phyloP scores from a whole-genome alignment of 2,797 vertebrate genomes.

The Schizothorax lantsangensis region DNA sequence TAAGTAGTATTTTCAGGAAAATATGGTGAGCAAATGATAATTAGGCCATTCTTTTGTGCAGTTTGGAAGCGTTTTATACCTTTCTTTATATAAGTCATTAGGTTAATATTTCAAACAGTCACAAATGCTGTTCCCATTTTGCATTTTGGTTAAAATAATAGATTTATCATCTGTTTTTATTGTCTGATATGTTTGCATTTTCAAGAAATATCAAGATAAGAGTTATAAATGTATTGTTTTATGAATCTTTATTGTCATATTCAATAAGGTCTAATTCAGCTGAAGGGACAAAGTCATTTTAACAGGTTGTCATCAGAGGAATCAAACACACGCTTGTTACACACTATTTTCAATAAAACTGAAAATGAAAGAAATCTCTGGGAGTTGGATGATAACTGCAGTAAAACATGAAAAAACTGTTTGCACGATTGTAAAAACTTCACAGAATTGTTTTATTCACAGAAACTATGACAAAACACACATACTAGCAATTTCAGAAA shows the following conservation, averaged over 20 bases:
- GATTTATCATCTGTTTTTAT: neutral
- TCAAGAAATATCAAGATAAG: neutral
- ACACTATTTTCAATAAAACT: neutral
- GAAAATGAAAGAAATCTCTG: neutral
- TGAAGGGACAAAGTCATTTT: neutral
- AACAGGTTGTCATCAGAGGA: neutral
- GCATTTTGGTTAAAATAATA: neutral
- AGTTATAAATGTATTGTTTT: neutral
- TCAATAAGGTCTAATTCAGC: neutral
- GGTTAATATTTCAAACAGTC: neutral
- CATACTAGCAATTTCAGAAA: neutral
- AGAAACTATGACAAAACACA: neutral
- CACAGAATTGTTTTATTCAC: slow-evolving; percentile 8
- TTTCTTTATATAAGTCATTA: neutral
- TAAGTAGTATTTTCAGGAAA: neutral
- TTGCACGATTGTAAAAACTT: neutral
- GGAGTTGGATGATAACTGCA: neutral
- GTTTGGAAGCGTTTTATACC: neutral
- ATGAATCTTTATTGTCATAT: neutral
- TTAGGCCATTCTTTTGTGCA: neutral
- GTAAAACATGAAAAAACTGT: neutral
- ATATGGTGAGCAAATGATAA: neutral
- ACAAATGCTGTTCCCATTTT: neutral
- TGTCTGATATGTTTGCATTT: neutral
- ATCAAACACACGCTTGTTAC: neutral